Evolutionary conservation across 2,888 invertebrate genomes (phyloP), one percentile per base, ranked within the genome.

Genomic region (Axea sp.): DNA sequence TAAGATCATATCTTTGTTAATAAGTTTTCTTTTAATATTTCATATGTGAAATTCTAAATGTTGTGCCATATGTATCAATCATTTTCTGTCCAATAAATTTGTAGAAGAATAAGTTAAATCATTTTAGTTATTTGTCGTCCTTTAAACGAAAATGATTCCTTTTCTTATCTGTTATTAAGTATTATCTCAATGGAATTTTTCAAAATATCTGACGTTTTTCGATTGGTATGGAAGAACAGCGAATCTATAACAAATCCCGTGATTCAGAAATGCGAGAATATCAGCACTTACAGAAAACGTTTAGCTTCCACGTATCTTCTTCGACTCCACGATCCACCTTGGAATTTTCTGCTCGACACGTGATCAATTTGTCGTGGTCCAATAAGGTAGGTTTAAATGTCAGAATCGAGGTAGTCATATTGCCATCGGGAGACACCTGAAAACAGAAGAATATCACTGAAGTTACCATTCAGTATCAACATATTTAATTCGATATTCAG

Each of bases 301-400:
- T 94, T 67, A 96, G 90, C 84, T 92, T 93, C 91, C 95, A 92
- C 45, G 92, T 92, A 74, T 94, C 93, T 87, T 96, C 96, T 72
- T 93, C 91, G 12, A 92, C 90, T 64, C 93, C 92, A 78, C 91
- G 92, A 79, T 92, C 91, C 14, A 96, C 90, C 77, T 92, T 90
- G 41, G 92, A 89, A 88, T 96, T 96, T 60, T 93, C 91, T 0
- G 96, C 96, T 67, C 94, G 91, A 84, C 96, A 96, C 49, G 93
- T 93, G 69, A 96, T 89, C 19, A 91, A 90, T 81, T 92, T 93
- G 8, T 93, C 94, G 84, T 96, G 93, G 88, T 96, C 94, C 77
- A 91, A 91, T 86, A 94, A 90, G 1, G 91, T 91, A 6, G 96
- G 95, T 12, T 91, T 91, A 88, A 96, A 93, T 49, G 91, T 90